phyloP scores from a whole-genome alignment of 2,888 invertebrate genomes.

The Agrochola lychnidis region DNA sequence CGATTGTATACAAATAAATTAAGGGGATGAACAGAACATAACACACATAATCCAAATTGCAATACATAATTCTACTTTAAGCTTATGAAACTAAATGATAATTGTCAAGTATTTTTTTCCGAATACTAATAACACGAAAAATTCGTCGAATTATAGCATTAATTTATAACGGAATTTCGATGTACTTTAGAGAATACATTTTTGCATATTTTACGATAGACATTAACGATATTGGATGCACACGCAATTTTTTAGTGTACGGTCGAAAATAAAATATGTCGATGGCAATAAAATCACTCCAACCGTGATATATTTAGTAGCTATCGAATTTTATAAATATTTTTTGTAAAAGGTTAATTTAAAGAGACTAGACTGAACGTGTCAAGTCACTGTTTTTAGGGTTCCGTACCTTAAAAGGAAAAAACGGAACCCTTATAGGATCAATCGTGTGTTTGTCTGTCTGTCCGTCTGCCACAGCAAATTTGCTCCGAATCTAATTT shows the following conservation, averaged over 20 bases:
- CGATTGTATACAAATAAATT: too few relatives aligned
- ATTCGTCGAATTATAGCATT: not conserved
- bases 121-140: too few relatives aligned
- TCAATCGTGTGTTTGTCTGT: too few relatives aligned
- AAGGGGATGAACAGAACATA: too few relatives aligned
- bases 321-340: conserved; percentile 4
- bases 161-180: not conserved
- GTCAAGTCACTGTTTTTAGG: not conserved
- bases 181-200: not conserved
- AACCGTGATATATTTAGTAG: conserved; percentile 21
- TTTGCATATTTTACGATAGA: conserved; percentile 20
- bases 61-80: too few relatives aligned
- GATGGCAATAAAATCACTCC: conserved; percentile 19
- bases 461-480: too few relatives aligned
- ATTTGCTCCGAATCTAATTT: too few relatives aligned
- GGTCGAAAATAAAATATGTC: conserved; percentile 15
- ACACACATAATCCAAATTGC: too few relatives aligned
- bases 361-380: not conserved
- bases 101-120: too few relatives aligned
- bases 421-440: too few relatives aligned
- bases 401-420: too few relatives aligned
- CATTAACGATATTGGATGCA: conserved; percentile 29
- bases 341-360: conserved; percentile 2
- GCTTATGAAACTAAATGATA: too few relatives aligned
- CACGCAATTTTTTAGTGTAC: conserved; percentile 1